Evolutionary conservation across 1,140 invertebrate genomes (phyloP).

Genomic region (Rhynchophorus ferrugineus): DNA sequence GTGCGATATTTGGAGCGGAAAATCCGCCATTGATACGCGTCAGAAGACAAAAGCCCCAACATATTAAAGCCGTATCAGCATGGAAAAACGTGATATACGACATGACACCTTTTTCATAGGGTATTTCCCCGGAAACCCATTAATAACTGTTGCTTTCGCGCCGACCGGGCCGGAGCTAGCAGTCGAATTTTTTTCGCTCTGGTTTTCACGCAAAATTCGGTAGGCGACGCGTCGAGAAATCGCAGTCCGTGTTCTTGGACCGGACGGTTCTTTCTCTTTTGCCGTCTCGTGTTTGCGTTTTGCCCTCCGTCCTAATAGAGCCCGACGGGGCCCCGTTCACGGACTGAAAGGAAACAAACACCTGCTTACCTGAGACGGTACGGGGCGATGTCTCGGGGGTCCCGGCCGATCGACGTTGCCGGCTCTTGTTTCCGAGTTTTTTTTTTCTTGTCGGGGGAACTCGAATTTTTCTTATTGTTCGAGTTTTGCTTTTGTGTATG

Average conservation of each 20-base stretch:
- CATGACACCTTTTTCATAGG: background rate
- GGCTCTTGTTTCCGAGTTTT: no score
- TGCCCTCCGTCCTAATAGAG: background rate
- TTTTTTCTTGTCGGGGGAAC: no score
- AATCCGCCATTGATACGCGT: no score
- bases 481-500: no score
- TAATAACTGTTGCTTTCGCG: background rate
- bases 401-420: background rate
- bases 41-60: background rate
- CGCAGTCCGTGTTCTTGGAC: no score
- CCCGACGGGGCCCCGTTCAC: background rate
- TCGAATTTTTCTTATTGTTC: no score
- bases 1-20: no score
- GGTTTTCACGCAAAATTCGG: no score
- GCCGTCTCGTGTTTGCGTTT: background rate
- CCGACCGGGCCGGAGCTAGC: no score
- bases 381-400: background rate
- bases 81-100: background rate
- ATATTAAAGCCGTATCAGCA: background rate
- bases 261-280: no score
- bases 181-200: background rate
- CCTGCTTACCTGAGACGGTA: background rate
- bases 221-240: no score
- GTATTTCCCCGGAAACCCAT: background rate
- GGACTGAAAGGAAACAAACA: background rate